Conservation (phyloP, 1,140 invertebrate genomes). For the Drosophila auraria region DNA sequence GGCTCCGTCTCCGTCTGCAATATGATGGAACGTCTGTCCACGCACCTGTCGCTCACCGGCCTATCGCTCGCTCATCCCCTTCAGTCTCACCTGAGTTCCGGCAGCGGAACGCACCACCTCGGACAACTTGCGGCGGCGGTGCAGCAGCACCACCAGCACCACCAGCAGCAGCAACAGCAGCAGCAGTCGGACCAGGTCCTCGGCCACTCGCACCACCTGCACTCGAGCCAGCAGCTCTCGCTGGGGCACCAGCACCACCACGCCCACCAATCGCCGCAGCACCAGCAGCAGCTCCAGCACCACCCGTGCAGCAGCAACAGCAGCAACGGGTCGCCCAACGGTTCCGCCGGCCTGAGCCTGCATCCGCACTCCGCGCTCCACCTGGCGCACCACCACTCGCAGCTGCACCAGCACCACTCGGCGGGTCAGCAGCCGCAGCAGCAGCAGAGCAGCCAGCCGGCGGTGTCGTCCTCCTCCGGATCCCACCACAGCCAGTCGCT, state of each 20-base stretch:
- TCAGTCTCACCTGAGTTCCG: slow-evolving; percentile 74
- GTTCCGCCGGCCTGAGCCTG: slow-evolving; percentile 49
- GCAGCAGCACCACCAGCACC: slow-evolving; percentile 76
- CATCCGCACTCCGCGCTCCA: slow-evolving; percentile 65
- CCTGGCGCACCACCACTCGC: slow-evolving; percentile 63
- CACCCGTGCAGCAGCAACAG: slow-evolving; percentile 66
- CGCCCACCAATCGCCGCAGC: slow-evolving; percentile 47
- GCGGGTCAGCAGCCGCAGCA: slow-evolving; percentile 46
- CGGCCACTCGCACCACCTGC: slow-evolving; percentile 62
- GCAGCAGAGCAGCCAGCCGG: slow-evolving; percentile 45
- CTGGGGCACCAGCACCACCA: slow-evolving; percentile 53
- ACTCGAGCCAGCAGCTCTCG: slow-evolving; percentile 67
- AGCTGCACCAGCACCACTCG: slow-evolving; percentile 65
- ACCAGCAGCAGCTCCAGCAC: slow-evolving; percentile 47
- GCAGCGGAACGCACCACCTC: slow-evolving; percentile 69
- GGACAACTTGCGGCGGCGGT: slow-evolving; percentile 72
- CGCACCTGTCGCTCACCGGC: slow-evolving; percentile 82
- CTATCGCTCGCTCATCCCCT: slow-evolving; percentile 84
- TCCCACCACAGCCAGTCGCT: slow-evolving; percentile 58
- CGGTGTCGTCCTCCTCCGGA: slow-evolving; percentile 40
- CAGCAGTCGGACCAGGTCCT: slow-evolving; percentile 67
- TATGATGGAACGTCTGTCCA: slow-evolving; percentile 85
- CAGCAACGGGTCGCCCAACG: slow-evolving; percentile 67
- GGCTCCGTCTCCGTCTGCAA: slow-evolving; percentile 53
- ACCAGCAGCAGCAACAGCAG: slow-evolving; percentile 67